Conservation (phyloP, 1,140 invertebrate species). For the Drosophila mayri region DNA sequence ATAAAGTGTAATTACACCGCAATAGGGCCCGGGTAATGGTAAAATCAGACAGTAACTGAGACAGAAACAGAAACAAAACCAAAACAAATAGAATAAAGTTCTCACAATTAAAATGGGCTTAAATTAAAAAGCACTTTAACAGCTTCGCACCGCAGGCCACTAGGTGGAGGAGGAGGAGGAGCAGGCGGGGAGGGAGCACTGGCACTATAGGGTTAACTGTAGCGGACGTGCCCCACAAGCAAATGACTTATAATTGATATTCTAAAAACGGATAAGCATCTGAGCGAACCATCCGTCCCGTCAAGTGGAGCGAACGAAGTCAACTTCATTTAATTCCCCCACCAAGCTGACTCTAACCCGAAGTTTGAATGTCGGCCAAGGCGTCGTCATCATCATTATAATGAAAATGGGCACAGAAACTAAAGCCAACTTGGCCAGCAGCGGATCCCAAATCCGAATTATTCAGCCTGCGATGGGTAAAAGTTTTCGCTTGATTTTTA, state of each 20-base stretch:
- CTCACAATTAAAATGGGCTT: constrained; percentile 83
- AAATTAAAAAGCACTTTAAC: constrained; percentile 83
- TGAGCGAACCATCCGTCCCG: constrained; percentile 1
- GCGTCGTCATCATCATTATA: constrained; percentile 75
- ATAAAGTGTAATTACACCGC: constrained; percentile 73
- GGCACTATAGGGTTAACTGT: constrained; percentile 61
- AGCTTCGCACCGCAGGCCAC: constrained; percentile 64
- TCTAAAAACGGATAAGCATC: constrained; percentile 82
- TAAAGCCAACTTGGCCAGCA: constrained; percentile 44
- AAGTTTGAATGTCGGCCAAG: constrained; percentile 37
- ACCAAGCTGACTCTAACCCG: constrained; percentile 13
- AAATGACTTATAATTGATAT: constrained; percentile 84
- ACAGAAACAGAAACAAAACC: constrained; percentile 46
- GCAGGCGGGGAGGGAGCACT: not conserved
- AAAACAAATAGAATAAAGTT: constrained; percentile 79
- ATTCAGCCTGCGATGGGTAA: constrained; percentile 20
- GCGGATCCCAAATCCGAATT: constrained; percentile 13
- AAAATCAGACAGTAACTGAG: constrained; percentile 25
- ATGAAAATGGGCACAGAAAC: constrained; percentile 59
- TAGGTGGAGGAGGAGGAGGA: too few relatives aligned
- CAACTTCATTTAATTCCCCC: constrained; percentile 15
- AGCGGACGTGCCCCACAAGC: constrained; percentile 70
- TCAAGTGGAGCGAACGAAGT: constrained; percentile 17
- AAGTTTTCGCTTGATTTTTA: constrained; percentile 10
- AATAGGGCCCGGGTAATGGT: constrained; percentile 23